A percentile compares a stretch with the other conserved stretches of the same genome.
phyloP scores from a whole-genome alignment of 2,888 invertebrate genomes.

The Apantesis nais region DNA sequence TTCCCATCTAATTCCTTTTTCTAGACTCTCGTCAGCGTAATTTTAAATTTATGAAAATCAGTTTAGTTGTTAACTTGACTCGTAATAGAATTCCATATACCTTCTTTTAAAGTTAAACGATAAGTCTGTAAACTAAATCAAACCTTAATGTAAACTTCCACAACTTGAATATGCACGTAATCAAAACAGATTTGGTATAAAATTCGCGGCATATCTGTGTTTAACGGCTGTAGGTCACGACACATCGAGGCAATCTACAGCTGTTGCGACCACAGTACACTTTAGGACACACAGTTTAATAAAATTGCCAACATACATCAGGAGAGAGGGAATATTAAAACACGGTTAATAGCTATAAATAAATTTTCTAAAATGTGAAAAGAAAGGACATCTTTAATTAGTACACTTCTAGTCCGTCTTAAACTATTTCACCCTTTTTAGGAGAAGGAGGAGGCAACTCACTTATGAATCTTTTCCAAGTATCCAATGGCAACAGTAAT shows the following conservation, averaged over 20 bases:
- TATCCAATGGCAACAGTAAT: too few species aligned
- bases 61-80: background rate
- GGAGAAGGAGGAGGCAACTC: too few species aligned
- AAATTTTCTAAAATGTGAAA: too few species aligned
- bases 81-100: background rate
- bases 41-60: background rate
- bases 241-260: constrained; percentile 52
- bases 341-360: too few species aligned
- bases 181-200: constrained; percentile 23
- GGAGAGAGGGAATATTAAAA: too few species aligned
- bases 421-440: too few species aligned
- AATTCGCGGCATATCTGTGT: constrained; percentile 43
- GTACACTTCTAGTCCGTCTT: too few species aligned
- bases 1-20: too few species aligned
- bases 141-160: constrained; percentile 16
- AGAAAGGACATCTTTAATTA: too few species aligned
- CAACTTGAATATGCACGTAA: constrained; percentile 12
- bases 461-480: too few species aligned
- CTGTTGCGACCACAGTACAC: constrained; percentile 59
- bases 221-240: constrained; percentile 59
- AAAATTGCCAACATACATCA: background rate
- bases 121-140: background rate
- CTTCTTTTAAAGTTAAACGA: background rate
- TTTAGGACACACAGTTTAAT: constrained; percentile 42
- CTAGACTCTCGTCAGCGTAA: background rate